Percentiles rank a stretch among this genome's conserved stretches.
phyloP scores from a whole-genome alignment of 2,797 vertebrate genomes.

The Mormyrus proboscirostris region DNA sequence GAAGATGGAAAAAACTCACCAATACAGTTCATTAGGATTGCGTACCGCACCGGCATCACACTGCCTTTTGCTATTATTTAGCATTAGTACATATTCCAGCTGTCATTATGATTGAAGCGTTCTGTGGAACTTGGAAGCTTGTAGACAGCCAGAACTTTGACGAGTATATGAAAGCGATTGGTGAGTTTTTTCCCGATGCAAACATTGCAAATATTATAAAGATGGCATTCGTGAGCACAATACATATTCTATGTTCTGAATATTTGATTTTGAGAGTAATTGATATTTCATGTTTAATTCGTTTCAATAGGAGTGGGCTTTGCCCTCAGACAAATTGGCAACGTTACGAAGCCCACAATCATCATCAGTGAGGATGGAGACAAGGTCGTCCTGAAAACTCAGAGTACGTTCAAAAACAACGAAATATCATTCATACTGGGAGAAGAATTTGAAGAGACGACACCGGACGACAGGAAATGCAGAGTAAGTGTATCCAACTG shows the following conservation, averaged over 20 bases:
- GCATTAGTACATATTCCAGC: constrained; percentile 11
- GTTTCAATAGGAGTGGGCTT: constrained; percentile 76
- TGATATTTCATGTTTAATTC: neutral
- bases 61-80: neutral
- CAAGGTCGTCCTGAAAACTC: constrained; percentile 79
- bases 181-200: constrained; percentile 54
- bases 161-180: constrained; percentile 90
- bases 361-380: constrained; percentile 81
- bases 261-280: neutral
- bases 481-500: constrained; percentile 67
- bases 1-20: neutral
- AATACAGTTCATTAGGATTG: constrained; percentile 23
- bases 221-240: neutral
- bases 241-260: neutral
- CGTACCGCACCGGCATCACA: neutral
- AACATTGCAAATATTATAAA: neutral
- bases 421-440: constrained; percentile 84
- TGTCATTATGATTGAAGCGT: constrained; percentile 80
- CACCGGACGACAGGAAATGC: constrained; percentile 83
- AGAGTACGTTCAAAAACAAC: constrained; percentile 90
- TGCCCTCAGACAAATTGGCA: constrained; percentile 89
- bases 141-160: constrained; percentile 92
- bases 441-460: constrained; percentile 92
- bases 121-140: constrained; percentile 90
- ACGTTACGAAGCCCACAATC: constrained; percentile 88